Evolutionary conservation across 2,797 vertebrate genomes (phyloP).

Genomic region (Sebastes variabilis): DNA sequence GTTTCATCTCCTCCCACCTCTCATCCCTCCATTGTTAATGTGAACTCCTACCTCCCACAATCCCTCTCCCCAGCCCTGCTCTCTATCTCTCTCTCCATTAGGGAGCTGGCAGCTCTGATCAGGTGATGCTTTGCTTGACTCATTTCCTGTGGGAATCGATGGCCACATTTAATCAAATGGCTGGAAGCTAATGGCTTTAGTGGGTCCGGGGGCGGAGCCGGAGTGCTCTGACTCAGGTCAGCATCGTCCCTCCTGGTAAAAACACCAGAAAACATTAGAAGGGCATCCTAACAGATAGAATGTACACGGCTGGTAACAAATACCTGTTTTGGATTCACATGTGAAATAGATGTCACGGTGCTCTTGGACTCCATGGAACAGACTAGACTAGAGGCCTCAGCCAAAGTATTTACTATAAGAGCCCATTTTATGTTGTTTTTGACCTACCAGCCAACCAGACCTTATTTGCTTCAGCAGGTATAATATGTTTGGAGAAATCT

Average conservation of each 20-base stretch:
- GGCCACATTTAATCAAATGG: constrained; percentile 68
- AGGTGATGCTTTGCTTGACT: constrained; percentile 58
- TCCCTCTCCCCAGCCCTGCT: constrained; percentile 15
- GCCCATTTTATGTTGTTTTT: not conserved
- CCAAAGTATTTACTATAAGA: not conserved
- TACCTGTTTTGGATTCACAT: not conserved
- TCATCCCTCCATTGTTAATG: constrained; percentile 47
- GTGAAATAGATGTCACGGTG: not conserved
- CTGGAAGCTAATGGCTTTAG: constrained; percentile 56
- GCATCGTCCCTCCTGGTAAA: constrained; percentile 13
- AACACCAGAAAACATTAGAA: constrained; percentile 7
- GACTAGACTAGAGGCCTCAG: not conserved
- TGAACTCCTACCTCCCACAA: constrained; percentile 44
- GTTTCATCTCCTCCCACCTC: constrained; percentile 53
- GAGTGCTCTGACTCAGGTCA: constrained; percentile 38
- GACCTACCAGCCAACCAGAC: fast-evolving
- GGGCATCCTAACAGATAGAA: constrained; percentile 2
- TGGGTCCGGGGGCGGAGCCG: constrained; percentile 14
- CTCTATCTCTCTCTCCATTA: constrained; percentile 22
- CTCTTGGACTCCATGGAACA: not conserved
- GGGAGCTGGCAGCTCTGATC: constrained; percentile 57
- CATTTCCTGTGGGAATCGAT: constrained; percentile 70
- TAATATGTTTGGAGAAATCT: not conserved
- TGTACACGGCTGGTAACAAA: not conserved
- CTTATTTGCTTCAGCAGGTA: not conserved